These are phyloP conservation scores for Orycteropus afer DNA, from an alignment of 2,113 vertebrate genomes.

Conservation along the genomic window DNA sequence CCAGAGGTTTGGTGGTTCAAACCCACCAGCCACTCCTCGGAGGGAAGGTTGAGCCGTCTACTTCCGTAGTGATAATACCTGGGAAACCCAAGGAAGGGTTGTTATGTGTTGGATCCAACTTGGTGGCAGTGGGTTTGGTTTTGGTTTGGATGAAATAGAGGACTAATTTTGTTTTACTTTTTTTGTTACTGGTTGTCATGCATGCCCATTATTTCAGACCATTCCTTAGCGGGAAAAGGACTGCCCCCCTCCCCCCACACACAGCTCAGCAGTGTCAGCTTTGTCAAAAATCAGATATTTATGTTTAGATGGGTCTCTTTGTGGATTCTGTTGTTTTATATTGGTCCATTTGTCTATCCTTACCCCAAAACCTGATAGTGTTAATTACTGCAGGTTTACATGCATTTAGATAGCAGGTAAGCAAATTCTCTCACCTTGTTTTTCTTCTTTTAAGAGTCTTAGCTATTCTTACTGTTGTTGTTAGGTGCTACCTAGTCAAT, in stretches of 20 bases:
- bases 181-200: not conserved
- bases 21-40: too few species aligned
- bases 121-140: too few species aligned
- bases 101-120: too few species aligned
- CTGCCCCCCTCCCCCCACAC: not conserved
- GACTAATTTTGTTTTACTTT: not conserved
- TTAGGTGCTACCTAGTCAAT: too few species aligned
- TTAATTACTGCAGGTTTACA: not conserved
- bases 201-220: not conserved
- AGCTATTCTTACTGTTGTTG: slow-evolving; percentile 29
- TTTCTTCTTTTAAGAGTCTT: not conserved
- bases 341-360: not conserved
- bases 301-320: not conserved
- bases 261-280: not conserved
- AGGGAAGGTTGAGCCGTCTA: too few species aligned
- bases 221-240: not conserved
- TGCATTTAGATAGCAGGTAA: too few species aligned
- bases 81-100: too few species aligned
- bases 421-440: not conserved
- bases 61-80: too few species aligned
- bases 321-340: too few species aligned
- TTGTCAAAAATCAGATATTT: slow-evolving; percentile 8
- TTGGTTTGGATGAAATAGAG: too few species aligned
- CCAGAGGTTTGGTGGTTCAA: too few species aligned
- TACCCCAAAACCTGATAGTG: not conserved